Evolutionary conservation across 2,888 invertebrate genomes (phyloP), one percentile per base, ranked within the genome.

Genomic region (Dorcus hopei): DNA sequence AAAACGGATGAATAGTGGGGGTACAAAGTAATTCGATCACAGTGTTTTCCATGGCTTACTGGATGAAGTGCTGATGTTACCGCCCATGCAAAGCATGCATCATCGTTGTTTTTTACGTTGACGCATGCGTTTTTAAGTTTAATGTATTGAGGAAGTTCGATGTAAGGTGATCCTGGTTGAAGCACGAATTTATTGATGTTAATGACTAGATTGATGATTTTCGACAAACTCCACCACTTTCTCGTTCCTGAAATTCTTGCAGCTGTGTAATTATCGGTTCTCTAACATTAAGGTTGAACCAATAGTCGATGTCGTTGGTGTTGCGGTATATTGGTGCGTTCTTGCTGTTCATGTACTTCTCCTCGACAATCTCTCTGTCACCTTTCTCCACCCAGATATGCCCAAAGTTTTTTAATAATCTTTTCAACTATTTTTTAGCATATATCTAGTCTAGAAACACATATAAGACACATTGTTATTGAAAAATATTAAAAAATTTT

Each of bases 101-200:
- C 40, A 33, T 61, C 61, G 2, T 45, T 23, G 47, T 61, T 58
- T n/a, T n/a, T 43, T 9, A 58, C 58, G 48, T 61, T 61, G 9
- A 61, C 38, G 48, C 61, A 61, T 23, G 54, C 60, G 6, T 53
- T 7, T 38, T 61, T 54, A 16, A 19, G 16, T 16, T 47, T 50
- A 23, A 61, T 58, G 8, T 9, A 33, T 26, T 9, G 16, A 19
- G 61, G 61, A 23, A 61, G 42, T 3, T 54, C 58, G 41, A 72
- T 62, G 54, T 66, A 70, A 16, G 68, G 67, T 23, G 66, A 64
- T 4, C 62, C 66, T 7, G 52, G 50, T 45, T 65, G 61, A 6
- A 67, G 68, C 26, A 59, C 64, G 45, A 61, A 70, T 43, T 67
- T 62, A 53, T 66, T 69, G 3, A 70, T 67, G 49, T 68, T 64